A percentile compares a stretch with the other conserved stretches of the same genome.
Conservation (phyloP, 2,888 invertebrate species). For the Cosmorhoe ocellata region DNA sequence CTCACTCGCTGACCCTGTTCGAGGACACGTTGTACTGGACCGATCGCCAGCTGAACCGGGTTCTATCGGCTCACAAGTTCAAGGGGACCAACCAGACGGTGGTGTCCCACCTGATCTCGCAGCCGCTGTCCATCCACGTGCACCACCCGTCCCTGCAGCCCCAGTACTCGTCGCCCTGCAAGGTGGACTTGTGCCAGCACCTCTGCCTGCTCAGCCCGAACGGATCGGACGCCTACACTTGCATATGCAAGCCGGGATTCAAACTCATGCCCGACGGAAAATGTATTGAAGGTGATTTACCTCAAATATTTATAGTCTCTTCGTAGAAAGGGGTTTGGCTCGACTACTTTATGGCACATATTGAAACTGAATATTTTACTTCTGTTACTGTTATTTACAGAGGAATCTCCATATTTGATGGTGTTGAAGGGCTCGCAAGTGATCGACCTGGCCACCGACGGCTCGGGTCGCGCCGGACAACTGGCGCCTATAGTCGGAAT, state of each 20-base stretch:
- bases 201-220: constrained; percentile 95
- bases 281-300: constrained; percentile 84
- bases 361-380: too few relatives aligned
- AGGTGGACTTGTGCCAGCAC: constrained; percentile 87
- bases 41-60: constrained; percentile 95
- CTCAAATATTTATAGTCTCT: too few relatives aligned
- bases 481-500: constrained; percentile 94
- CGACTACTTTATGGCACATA: too few relatives aligned
- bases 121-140: constrained; percentile 97
- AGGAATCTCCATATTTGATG: constrained; percentile 94
- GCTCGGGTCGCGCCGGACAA: constrained; percentile 89
- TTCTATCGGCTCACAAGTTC: constrained; percentile 95
- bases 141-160: constrained; percentile 98
- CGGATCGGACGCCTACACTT: constrained; percentile 87
- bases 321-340: too few relatives aligned
- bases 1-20: constrained; percentile 96
- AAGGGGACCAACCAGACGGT: constrained; percentile 95
- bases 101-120: constrained; percentile 96
- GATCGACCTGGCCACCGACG: constrained; percentile 90
- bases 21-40: constrained; percentile 99
- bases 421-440: constrained; percentile 95
- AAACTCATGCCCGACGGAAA: constrained; percentile 85
- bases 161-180: constrained; percentile 89
- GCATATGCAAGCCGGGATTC: constrained; percentile 96
- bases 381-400: too few relatives aligned